Evolutionary conservation across 1,140 invertebrate genomes (phyloP), one percentile per base, ranked within the genome.

Genomic region (Drosophila tani): DNA sequence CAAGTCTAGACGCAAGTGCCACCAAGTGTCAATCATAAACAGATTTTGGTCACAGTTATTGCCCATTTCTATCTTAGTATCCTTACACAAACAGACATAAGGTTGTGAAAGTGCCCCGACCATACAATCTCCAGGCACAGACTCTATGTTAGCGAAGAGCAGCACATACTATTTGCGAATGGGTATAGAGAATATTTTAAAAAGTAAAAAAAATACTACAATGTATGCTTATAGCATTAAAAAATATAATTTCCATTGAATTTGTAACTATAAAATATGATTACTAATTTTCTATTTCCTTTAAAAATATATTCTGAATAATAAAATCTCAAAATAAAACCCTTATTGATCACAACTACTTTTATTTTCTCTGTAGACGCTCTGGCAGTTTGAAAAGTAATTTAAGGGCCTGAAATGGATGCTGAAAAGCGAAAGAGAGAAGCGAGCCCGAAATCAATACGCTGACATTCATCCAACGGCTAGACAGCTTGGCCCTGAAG

Each of bases 401-500:
- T 90, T 90, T 90, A 62, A 85, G 75, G 68, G 73, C 21, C 27
- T 70, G 50, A 66, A 81, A 51, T 43, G 46, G 58, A 35, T 73
- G 58, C 57, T 66, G 45, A 19, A 60, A 64, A 43, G 66, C 40
- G 17, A 67, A 51, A 73, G 55, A 60, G 67, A 65, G 32, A 64
- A 70, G 24, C 41, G 68, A 68, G 40, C 56, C 60, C 51, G 66
- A 83, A 83, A 87, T 87, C 85, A 76, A 90, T 90, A 82, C 80
- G 55, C 64, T 66, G 83, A 86, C 80, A 85, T 90, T 81, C 85
- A 90, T 66, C 70, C 70, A 75, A 70, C 49, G 81, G 84, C 85
- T 85, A 90, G 85, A 88, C 83, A 70, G 24, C 56, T 62, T 67
- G 70, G 81, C 75, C 81, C 85, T 85, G 74, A 84, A 87, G 84